Evolutionary conservation across 1,140 invertebrate genomes (phyloP), one percentile per base, ranked within the genome.

Genomic region (Diorhabda carinulata): DNA sequence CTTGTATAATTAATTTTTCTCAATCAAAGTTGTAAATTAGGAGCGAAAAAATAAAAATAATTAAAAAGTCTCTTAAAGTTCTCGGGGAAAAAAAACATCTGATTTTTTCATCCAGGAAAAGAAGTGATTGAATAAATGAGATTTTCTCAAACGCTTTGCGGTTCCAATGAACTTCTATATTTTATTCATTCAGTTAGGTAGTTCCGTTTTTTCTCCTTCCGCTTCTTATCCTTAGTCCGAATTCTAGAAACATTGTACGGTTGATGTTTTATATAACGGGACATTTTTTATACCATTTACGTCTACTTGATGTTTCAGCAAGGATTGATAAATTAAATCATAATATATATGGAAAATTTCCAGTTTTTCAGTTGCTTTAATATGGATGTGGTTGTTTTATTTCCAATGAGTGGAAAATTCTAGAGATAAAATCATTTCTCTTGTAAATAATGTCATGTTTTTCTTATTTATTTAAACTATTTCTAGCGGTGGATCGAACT

Each of bases 71-170:
- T 4, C 47, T 52, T 52, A n/a, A 52, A n/a, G 25, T 42, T 3
- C 58, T 10, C n/a, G 8, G 25, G 10, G 41, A 42, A 60, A 60
- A 60, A 43, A 45, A 44, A 63, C 43, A 44, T 58, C 61, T 10
- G 58, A 41, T 62, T 70, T 59, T 69, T 70, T 58, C 64, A 59
- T 62, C 60, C 68, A 45, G 59, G 44, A 66, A 61, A 72, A 71
- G 69, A 58, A 73, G 72, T 71, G 72, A 73, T 73, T 73, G 72
- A 71, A 73, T 73, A 73, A 73, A 73, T 73, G 70, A 73, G 72
- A 73, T 73, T 73, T 73, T 73, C 72, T 66, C 69, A 71, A 71
- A 73, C 72, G 66, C 58, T 64, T 56, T 64, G 66, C 72, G 72
- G 69, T 73, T 73, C 67, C 67, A 62, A 60, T 71, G 66, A 71